phyloP scores from a whole-genome alignment of 2,113 vertebrate species.

The Spea bombifrons region DNA sequence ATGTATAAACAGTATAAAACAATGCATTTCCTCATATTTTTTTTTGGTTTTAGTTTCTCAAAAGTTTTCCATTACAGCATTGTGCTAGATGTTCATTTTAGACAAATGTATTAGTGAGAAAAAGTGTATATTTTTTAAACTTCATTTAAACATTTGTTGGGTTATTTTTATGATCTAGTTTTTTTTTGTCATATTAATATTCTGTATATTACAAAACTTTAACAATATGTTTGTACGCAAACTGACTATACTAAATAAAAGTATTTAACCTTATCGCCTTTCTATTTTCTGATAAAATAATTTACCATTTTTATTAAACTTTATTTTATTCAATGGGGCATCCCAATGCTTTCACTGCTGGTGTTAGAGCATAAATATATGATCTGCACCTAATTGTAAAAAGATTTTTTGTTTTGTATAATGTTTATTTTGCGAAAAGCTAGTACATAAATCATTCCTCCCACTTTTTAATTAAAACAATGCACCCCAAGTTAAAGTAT shows the following conservation, averaged over 20 bases:
- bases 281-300: background rate
- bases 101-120: slow-evolving; percentile 46
- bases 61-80: no score
- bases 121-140: slow-evolving; percentile 47
- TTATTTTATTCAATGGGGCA: no score
- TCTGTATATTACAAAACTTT: slow-evolving; percentile 52
- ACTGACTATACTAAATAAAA: slow-evolving; percentile 60
- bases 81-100: slow-evolving; percentile 55
- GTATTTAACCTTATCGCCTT: slow-evolving; percentile 55
- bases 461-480: no score
- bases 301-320: background rate
- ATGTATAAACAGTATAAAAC: slow-evolving; percentile 64
- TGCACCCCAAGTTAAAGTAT: no score
- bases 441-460: no score
- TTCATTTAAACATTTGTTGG: background rate
- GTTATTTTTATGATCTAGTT: slow-evolving; percentile 20
- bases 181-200: slow-evolving; percentile 50
- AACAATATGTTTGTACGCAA: slow-evolving; percentile 55
- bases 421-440: no score
- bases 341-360: no score
- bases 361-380: no score
- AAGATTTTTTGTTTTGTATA: no score
- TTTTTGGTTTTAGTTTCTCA: no score
- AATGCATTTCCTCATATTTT: slow-evolving; percentile 48
- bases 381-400: no score